Evolutionary conservation across 2,888 invertebrate genomes (phyloP).

Genomic region (Ypsolopha sequella): DNA sequence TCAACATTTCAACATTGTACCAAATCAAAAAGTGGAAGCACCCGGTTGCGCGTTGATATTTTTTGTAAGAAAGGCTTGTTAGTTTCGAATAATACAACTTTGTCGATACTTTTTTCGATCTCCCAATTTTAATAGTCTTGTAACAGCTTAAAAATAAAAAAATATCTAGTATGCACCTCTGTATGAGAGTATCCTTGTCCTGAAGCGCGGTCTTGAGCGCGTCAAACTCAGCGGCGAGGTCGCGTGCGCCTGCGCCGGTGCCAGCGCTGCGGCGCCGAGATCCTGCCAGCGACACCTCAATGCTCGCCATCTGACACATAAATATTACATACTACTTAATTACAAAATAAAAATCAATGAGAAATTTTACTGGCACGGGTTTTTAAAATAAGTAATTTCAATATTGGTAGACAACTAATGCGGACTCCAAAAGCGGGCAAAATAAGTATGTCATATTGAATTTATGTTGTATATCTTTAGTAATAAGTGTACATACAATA

Average conservation of each 20-base stretch:
- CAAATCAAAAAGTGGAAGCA: neutral
- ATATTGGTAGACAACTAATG: neutral
- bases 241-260: conserved; percentile 20
- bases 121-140: too few species aligned
- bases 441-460: too few species aligned
- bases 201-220: conserved; percentile 77
- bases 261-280: conserved; percentile 46
- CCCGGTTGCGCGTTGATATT: too few species aligned
- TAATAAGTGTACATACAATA: too few species aligned
- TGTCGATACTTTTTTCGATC: too few species aligned
- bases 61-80: too few species aligned
- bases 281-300: conserved; percentile 79
- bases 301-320: conserved; percentile 83
- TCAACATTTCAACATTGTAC: neutral
- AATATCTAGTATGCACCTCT: conserved; percentile 73
- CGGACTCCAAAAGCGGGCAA: too few species aligned
- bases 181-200: conserved; percentile 87
- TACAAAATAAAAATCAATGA: neutral
- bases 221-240: conserved; percentile 73
- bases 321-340: too few species aligned
- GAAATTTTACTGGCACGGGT: too few species aligned
- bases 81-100: too few species aligned
- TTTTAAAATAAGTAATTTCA: neutral
- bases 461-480: too few species aligned
- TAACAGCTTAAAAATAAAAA: too few species aligned